Evolutionary conservation across 2,797 vertebrate genomes (phyloP).

Genomic region (Dipus sagitta): DNA sequence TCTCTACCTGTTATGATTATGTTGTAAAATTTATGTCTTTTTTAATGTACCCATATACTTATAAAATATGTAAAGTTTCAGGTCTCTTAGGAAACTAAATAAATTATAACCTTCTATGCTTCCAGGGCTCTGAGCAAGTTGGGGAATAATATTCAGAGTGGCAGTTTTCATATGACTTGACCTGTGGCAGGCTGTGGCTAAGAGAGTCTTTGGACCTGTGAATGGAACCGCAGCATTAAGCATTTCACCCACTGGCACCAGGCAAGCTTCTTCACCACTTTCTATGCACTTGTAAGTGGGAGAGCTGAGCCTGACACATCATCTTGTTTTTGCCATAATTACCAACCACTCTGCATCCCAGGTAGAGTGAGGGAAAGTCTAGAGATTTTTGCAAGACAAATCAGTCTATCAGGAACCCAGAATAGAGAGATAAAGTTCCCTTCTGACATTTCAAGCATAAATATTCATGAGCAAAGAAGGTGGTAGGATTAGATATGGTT

Average conservation of each 20-base stretch:
- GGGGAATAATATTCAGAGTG: background rate
- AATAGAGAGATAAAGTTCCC: background rate
- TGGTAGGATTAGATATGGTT: background rate
- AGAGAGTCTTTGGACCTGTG: background rate
- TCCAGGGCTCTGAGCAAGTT: background rate
- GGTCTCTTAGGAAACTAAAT: background rate
- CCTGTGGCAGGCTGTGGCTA: background rate
- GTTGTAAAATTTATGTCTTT: background rate
- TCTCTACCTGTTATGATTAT: background rate
- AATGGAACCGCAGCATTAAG: background rate
- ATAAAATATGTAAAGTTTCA: background rate
- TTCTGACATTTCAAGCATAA: background rate
- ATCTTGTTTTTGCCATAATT: background rate
- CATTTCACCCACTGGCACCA: background rate
- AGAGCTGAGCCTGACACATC: background rate
- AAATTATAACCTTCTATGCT: background rate
- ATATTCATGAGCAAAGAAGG: slow-evolving; percentile 22
- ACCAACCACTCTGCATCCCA: background rate
- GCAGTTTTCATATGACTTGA: background rate
- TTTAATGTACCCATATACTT: background rate
- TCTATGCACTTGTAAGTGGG: background rate
- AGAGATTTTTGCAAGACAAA: background rate
- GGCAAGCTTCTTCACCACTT: rapidly evolving
- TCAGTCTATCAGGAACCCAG: background rate
- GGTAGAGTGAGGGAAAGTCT: background rate